phyloP scores from a whole-genome alignment of 2,113 vertebrate species.

The Procavia capensis region DNA sequence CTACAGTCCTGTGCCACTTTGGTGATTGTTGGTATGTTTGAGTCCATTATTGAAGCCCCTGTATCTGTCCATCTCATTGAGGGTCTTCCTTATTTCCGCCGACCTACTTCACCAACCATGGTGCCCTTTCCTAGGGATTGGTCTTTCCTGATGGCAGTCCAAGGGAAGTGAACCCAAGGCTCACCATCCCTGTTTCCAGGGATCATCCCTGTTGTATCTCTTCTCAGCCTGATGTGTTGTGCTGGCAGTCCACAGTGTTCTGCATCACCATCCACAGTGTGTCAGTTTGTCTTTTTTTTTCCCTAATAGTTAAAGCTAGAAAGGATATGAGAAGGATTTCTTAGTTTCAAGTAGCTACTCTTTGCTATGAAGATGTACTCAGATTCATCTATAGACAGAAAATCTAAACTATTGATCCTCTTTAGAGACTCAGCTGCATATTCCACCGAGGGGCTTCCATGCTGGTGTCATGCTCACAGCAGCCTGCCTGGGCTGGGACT shows the following conservation, averaged over 20 bases:
- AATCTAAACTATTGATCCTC: neutral
- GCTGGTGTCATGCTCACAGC: neutral
- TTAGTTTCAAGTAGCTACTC: slow-evolving; percentile 4
- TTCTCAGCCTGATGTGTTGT: neutral
- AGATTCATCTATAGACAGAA: neutral
- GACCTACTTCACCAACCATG: neutral
- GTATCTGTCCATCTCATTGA: neutral
- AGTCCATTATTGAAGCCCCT: too few species aligned
- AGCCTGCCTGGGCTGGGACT: neutral
- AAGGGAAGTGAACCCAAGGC: neutral
- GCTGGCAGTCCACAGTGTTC: neutral
- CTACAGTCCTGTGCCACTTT: too few species aligned
- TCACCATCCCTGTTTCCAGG: neutral
- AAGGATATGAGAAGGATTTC: neutral
- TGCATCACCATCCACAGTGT: neutral
- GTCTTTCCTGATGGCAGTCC: neutral
- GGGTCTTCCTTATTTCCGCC: neutral
- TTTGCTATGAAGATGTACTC: neutral
- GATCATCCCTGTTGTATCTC: neutral
- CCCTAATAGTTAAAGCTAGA: neutral
- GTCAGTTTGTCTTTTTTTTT: neutral
- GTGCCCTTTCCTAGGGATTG: neutral
- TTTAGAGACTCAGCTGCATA: neutral
- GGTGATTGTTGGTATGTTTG: too few species aligned
- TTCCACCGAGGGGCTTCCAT: neutral